Evolutionary conservation across 2,113 vertebrate genomes (phyloP).

Genomic region (Cyphomyrus plagiostoma): DNA sequence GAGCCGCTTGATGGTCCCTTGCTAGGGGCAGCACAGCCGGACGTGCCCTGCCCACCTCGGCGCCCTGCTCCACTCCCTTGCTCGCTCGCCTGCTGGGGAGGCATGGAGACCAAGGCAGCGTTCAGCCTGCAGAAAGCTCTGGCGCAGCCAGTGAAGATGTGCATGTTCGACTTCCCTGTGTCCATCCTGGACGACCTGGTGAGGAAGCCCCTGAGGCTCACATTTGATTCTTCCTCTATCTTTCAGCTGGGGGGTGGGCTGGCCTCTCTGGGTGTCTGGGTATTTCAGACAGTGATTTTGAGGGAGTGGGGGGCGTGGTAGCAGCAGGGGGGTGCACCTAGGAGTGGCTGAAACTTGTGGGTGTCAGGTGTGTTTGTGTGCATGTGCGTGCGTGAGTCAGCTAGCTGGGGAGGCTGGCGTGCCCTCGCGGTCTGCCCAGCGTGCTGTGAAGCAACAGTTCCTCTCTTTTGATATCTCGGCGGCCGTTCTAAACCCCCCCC

Average conservation of each 20-base stretch:
- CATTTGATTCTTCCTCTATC: background rate
- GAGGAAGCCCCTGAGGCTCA: slow-evolving; percentile 44
- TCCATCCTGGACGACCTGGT: slow-evolving; percentile 75
- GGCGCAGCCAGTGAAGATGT: slow-evolving; percentile 74
- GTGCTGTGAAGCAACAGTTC: slow-evolving; percentile 15
- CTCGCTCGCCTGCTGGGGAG: slow-evolving; percentile 25
- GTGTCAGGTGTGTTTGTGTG: background rate
- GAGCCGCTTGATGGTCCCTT: background rate
- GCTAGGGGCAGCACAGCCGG: background rate
- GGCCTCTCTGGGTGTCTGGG: background rate
- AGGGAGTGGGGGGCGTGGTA: too few species aligned
- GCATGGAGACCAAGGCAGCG: slow-evolving; percentile 72
- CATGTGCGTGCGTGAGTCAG: slow-evolving; percentile 19
- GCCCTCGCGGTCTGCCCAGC: background rate
- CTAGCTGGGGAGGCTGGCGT: background rate
- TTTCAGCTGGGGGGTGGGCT: background rate
- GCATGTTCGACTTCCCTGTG: slow-evolving; percentile 76
- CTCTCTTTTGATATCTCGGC: background rate
- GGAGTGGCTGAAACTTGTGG: background rate
- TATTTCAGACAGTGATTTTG: background rate
- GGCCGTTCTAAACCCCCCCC: background rate
- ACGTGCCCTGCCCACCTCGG: background rate
- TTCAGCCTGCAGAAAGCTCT: slow-evolving; percentile 80
- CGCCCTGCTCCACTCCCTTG: background rate
- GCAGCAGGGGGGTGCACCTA: background rate